phyloP scores from a whole-genome alignment of 2,888 invertebrate species.

The Athripsodes cinereus region DNA sequence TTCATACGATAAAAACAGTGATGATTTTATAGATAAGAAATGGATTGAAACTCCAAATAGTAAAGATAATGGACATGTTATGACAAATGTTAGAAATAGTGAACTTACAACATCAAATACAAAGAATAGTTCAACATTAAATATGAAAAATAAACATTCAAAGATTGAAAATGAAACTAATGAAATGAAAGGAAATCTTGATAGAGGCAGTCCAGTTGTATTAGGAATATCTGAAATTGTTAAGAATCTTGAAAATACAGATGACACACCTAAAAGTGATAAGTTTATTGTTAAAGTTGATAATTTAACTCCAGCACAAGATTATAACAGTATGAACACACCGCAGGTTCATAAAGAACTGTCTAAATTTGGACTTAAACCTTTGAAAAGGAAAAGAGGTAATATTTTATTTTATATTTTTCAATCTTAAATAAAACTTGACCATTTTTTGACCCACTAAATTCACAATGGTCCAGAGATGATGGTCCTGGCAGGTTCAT shows the following conservation, averaged over 20 bases:
- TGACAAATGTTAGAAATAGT: not conserved
- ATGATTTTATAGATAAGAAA: too few relatives aligned
- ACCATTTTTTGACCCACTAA: too few relatives aligned
- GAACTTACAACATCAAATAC: too few relatives aligned
- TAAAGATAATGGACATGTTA: not conserved
- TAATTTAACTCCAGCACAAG: conserved; percentile 52
- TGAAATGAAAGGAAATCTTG: not conserved
- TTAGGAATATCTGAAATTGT: not conserved
- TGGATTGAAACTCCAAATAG: not conserved
- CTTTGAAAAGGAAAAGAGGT: conserved; percentile 58
- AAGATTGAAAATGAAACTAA: not conserved
- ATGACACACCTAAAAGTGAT: conserved; percentile 38
- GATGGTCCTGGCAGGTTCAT: not conserved
- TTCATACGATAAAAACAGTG: too few relatives aligned
- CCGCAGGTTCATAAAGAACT: conserved; percentile 52
- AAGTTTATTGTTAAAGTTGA: conserved; percentile 49
- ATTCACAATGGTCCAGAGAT: too few relatives aligned
- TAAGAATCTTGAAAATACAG: not conserved
- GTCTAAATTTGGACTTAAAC: conserved; percentile 60
- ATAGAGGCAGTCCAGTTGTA: not conserved
- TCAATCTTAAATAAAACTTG: too few relatives aligned
- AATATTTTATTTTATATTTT: conserved; percentile 18
- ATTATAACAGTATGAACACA: conserved; percentile 53
- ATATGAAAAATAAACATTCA: not conserved
- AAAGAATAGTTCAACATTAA: too few relatives aligned